These are phyloP conservation scores for Tichodroma muraria DNA, from an alignment of 2,113 vertebrate species.

Conservation along the genomic window DNA sequence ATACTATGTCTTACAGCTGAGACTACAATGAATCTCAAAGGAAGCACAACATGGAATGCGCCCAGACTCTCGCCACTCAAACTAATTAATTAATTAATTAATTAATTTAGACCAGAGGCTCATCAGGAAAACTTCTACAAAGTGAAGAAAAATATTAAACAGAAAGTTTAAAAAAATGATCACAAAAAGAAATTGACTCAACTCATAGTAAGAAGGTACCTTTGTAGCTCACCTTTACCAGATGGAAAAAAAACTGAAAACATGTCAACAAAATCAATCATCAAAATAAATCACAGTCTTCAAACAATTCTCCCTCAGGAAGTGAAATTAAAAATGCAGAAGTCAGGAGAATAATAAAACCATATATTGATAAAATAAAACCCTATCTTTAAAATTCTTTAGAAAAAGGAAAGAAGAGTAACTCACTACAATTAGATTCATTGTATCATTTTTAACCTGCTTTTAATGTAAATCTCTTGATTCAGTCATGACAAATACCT, in stretches of 20 bases:
- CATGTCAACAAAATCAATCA: neutral
- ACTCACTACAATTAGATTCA: neutral
- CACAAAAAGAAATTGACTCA: neutral
- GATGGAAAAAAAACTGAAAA: neutral
- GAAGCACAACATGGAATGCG: neutral
- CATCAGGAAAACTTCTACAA: neutral
- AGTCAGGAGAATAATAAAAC: neutral
- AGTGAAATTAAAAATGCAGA: neutral
- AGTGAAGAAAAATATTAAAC: neutral
- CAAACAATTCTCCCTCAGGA: neutral
- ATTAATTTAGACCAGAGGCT: neutral
- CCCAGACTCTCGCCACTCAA: neutral
- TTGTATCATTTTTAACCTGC: neutral
- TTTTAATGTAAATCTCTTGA: neutral
- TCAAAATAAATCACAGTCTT: neutral
- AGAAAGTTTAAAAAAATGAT: neutral
- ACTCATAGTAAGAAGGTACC: neutral
- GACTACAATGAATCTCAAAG: neutral
- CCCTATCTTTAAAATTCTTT: neutral
- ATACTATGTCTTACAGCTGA: fast-evolving
- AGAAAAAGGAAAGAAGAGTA: neutral
- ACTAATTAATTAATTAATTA: neutral
- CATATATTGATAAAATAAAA: neutral
- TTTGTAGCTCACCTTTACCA: neutral
- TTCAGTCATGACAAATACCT: neutral